Conservation (phyloP, 2,113 vertebrate species). For the Trematocara zebra region DNA sequence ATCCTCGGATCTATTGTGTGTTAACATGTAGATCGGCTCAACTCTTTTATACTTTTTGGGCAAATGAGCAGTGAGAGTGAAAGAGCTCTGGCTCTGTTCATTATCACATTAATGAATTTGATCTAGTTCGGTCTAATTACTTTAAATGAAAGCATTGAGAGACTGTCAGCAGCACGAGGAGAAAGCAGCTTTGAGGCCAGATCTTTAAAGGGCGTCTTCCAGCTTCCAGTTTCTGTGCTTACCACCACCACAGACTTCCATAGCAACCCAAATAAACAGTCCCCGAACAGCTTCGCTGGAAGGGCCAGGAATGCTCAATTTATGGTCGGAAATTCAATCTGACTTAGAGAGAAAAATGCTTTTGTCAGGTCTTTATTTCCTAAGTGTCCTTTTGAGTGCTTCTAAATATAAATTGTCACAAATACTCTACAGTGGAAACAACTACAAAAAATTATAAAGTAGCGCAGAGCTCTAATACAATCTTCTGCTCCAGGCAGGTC, state of each 20-base stretch:
- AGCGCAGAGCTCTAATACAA: background rate
- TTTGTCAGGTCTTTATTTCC: background rate
- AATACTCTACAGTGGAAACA: background rate
- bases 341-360: background rate
- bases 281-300: background rate
- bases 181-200: background rate
- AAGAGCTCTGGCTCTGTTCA: constrained; percentile 26
- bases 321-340: background rate
- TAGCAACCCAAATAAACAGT: constrained; percentile 73
- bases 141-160: constrained; percentile 42
- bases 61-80: background rate
- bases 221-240: constrained; percentile 45
- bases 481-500: background rate
- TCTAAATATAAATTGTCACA: background rate
- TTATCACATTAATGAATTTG: constrained; percentile 47
- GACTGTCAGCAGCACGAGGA: background rate
- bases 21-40: background rate
- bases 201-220: constrained; percentile 26
- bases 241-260: constrained; percentile 48
- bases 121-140: constrained; percentile 10
- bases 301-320: constrained; percentile 21
- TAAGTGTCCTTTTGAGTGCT: background rate
- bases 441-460: background rate
- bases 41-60: background rate
- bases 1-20: background rate